These are phyloP conservation scores for Larimichthys polyactis DNA, from an alignment of 2,113 vertebrate genomes.

Conservation along the genomic window DNA sequence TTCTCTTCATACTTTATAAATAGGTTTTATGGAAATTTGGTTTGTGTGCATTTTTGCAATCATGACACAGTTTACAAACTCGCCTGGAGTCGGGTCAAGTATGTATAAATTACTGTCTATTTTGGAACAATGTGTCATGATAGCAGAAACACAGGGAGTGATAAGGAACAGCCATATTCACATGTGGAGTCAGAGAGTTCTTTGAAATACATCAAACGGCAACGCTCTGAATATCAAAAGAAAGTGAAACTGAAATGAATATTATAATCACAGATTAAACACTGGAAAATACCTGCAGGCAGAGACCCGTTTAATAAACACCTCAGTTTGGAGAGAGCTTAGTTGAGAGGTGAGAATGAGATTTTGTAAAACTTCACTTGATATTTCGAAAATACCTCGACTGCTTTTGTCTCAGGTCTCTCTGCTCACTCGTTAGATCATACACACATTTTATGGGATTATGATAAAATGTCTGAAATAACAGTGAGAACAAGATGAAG, in stretches of 20 bases:
- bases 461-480: neutral
- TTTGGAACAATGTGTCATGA: slow-evolving; percentile 9
- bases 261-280: slow-evolving; percentile 12
- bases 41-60: neutral
- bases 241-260: slow-evolving; percentile 16
- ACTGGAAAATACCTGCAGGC: slow-evolving; percentile 21
- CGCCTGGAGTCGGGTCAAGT: neutral
- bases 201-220: slow-evolving; percentile 48
- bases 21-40: neutral
- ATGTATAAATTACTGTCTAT: slow-evolving; percentile 7
- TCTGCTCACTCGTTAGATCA: neutral
- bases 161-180: slow-evolving; percentile 27
- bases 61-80: slow-evolving; percentile 7
- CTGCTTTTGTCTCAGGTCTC: neutral
- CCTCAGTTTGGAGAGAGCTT: neutral
- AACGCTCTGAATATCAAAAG: slow-evolving; percentile 15
- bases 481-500: neutral
- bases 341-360: neutral
- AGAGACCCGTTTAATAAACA: slow-evolving; percentile 30
- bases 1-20: neutral
- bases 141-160: neutral
- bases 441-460: neutral
- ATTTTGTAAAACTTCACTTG: slow-evolving; percentile 1
- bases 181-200: neutral
- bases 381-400: neutral